Evolutionary conservation across 2,888 invertebrate species (phyloP).

Genomic region (Falcaria lacertinaria): DNA sequence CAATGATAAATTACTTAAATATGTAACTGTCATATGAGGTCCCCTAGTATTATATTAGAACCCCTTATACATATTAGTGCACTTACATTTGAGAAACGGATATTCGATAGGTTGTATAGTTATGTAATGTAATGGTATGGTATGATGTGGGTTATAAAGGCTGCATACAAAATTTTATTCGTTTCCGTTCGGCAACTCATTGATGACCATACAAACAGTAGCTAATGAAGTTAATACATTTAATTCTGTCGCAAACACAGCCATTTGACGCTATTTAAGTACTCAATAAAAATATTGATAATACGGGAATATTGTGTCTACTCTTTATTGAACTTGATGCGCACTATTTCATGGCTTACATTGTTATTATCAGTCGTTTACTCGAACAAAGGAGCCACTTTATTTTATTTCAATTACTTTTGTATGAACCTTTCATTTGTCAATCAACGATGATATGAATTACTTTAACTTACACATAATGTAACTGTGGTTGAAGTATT

Average conservation of each 20-base stretch:
- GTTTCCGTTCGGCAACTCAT: neutral
- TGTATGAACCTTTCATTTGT: neutral
- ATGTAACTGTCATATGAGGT: too few relatives aligned
- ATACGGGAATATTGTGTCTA: conserved; percentile 29
- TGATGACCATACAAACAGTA: neutral
- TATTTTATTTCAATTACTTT: neutral
- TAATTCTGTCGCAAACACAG: neutral
- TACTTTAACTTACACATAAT: too few relatives aligned
- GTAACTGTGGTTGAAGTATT: too few relatives aligned
- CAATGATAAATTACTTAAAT: too few relatives aligned
- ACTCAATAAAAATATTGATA: conserved; percentile 12
- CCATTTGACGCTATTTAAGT: neutral
- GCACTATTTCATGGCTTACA: neutral
- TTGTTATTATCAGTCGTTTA: neutral
- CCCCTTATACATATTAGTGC: neutral
- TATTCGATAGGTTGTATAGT: neutral
- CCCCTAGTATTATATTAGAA: neutral
- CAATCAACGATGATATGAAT: neutral
- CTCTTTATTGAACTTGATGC: conserved; percentile 5
- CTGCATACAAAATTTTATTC: neutral
- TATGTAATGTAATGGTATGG: too few relatives aligned
- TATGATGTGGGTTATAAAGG: neutral
- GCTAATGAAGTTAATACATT: neutral
- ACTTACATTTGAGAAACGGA: neutral
- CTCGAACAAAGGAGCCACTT: neutral